Percentiles rank a stretch among this genome's conserved stretches.
Evolutionary conservation across 2,113 vertebrate species (phyloP).

Genomic region (Bothrops jararaca): DNA sequence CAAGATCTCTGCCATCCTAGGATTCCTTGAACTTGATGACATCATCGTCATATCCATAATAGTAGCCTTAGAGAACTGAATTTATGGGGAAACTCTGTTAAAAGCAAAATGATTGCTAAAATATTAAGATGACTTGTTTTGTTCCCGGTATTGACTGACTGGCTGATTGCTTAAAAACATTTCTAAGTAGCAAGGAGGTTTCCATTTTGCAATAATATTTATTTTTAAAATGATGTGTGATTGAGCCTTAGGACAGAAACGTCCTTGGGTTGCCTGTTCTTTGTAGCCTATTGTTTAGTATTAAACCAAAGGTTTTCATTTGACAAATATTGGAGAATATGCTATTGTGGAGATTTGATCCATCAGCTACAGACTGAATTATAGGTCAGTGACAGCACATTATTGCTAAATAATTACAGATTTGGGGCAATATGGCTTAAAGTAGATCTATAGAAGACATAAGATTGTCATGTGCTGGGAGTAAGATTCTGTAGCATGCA

Average conservation of each 20-base stretch:
- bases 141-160: neutral
- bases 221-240: neutral
- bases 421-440: slow-evolving; percentile 13
- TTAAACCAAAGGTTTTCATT: neutral
- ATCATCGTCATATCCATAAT: neutral
- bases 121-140: neutral
- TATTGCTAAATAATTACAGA: neutral
- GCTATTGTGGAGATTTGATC: slow-evolving; percentile 4
- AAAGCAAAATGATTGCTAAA: neutral
- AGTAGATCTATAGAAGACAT: neutral
- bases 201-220: neutral
- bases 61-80: neutral
- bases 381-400: neutral
- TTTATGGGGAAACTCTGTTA: neutral
- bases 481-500: neutral
- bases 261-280: neutral
- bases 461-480: neutral
- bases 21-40: neutral
- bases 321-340: neutral
- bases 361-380: neutral
- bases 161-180: neutral
- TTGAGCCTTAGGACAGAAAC: neutral
- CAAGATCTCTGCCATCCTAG: neutral
- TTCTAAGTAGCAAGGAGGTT: neutral
- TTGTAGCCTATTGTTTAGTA: neutral